These are phyloP conservation scores for Micrastur ruficollis DNA, from an alignment of 2,797 vertebrate species.

Conservation along the genomic window DNA sequence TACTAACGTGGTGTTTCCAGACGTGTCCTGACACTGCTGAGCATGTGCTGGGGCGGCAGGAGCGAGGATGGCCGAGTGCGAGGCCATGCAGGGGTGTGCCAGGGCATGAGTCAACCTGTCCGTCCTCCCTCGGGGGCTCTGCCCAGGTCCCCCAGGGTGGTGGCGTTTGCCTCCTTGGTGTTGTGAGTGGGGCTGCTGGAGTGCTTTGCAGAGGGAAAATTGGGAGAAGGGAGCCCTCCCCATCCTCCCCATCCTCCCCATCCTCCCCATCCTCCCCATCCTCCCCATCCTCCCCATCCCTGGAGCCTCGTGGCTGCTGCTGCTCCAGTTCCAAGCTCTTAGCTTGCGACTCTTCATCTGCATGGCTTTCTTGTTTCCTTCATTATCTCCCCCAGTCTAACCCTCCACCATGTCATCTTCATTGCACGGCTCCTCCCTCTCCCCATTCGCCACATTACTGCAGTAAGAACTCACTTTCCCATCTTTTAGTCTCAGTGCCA, in stretches of 20 bases:
- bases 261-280: neutral
- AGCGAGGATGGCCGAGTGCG: accelerated
- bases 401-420: constrained; percentile 7
- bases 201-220: neutral
- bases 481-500: neutral
- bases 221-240: neutral
- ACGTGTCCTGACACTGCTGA: accelerated
- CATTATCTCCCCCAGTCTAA: neutral
- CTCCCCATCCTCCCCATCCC: neutral
- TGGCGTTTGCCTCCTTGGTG: accelerated
- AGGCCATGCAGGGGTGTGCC: neutral
- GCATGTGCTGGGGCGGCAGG: accelerated
- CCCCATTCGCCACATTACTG: neutral
- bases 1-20: accelerated
- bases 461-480: neutral
- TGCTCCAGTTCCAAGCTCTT: neutral
- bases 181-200: accelerated
- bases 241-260: too few species aligned
- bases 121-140: neutral
- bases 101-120: neutral
- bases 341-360: neutral
- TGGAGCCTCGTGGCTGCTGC: accelerated
- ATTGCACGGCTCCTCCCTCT: constrained; percentile 12
- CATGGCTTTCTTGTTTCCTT: neutral
- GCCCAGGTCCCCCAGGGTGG: accelerated